phyloP scores from a whole-genome alignment of 23 tunicate genomes.

The Diplosoma virens region DNA sequence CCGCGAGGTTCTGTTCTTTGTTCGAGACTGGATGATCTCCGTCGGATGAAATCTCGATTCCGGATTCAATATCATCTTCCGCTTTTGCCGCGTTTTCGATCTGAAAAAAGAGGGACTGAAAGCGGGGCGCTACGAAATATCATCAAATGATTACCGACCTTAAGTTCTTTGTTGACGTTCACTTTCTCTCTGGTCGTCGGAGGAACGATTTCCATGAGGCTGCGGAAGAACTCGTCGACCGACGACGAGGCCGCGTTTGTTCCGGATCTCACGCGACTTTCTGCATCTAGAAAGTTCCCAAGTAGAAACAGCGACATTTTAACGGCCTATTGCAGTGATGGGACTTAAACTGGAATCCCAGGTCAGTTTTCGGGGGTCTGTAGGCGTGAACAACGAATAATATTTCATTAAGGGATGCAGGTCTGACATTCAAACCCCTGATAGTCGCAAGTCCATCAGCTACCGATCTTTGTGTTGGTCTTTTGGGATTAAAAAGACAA shows the following conservation, averaged over 20 bases:
- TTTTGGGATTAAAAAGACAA: too few species aligned
- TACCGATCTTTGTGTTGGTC: too few species aligned
- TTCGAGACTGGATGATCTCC: slow-evolving; percentile 29
- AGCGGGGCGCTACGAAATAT: background rate
- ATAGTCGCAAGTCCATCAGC: too few species aligned
- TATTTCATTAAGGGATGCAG: too few species aligned
- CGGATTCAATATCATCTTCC: slow-evolving; percentile 66
- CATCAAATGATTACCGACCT: slow-evolving; percentile 15
- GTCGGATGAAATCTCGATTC: slow-evolving; percentile 49
- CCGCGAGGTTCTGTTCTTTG: slow-evolving; percentile 1
- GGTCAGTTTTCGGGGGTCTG: too few species aligned
- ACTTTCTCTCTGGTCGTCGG: slow-evolving; percentile 42
- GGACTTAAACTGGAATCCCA: too few species aligned
- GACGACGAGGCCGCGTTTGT: slow-evolving; percentile 18
- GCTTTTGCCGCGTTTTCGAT: background rate
- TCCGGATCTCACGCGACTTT: background rate
- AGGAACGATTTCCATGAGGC: slow-evolving; percentile 92
- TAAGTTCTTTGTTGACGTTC: slow-evolving; percentile 8
- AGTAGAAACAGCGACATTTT: too few species aligned
- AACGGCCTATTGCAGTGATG: too few species aligned
- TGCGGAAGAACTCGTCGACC: slow-evolving; percentile 91
- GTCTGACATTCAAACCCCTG: too few species aligned
- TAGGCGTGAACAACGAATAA: too few species aligned
- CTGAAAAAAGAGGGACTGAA: background rate
- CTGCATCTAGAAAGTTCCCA: background rate